Conservation (phyloP, 2,888 invertebrate species). For the Aphidius colemani region DNA sequence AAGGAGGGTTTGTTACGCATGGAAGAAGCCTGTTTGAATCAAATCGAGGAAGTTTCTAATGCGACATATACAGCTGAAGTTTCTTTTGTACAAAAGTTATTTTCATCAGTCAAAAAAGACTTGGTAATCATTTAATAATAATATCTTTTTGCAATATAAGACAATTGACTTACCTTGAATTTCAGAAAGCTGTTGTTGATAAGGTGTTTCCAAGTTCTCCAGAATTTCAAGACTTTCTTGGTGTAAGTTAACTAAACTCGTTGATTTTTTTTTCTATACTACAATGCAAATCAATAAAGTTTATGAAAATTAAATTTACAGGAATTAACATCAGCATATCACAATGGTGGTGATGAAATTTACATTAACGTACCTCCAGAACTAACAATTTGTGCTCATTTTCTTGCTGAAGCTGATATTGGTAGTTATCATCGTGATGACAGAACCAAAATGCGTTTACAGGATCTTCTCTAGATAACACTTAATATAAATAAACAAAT, state of each 20-base stretch:
- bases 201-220: constrained; percentile 44
- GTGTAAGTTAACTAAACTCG: constrained; percentile 38
- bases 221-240: constrained; percentile 41
- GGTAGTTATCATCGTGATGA: constrained; percentile 47
- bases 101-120: constrained; percentile 42
- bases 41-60: constrained; percentile 32
- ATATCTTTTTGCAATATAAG: background rate
- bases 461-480: constrained; percentile 39
- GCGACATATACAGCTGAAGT: constrained; percentile 39
- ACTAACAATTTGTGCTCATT: constrained; percentile 36
- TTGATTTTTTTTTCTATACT: background rate
- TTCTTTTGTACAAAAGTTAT: constrained; percentile 35
- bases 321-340: constrained; percentile 42
- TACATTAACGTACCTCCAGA: constrained; percentile 43
- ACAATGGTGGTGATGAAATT: constrained; percentile 50
- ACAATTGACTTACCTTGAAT: constrained; percentile 12
- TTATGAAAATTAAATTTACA: constrained; percentile 32
- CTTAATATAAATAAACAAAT: constrained; percentile 5
- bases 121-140: constrained; percentile 41
- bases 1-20: constrained; percentile 42
- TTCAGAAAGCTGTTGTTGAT: constrained; percentile 42
- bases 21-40: constrained; percentile 39
- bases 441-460: constrained; percentile 45
- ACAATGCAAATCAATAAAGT: background rate
- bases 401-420: constrained; percentile 48